Evolutionary conservation across 2,888 invertebrate genomes (phyloP).

Genomic region (Linnaemya tessellans): DNA sequence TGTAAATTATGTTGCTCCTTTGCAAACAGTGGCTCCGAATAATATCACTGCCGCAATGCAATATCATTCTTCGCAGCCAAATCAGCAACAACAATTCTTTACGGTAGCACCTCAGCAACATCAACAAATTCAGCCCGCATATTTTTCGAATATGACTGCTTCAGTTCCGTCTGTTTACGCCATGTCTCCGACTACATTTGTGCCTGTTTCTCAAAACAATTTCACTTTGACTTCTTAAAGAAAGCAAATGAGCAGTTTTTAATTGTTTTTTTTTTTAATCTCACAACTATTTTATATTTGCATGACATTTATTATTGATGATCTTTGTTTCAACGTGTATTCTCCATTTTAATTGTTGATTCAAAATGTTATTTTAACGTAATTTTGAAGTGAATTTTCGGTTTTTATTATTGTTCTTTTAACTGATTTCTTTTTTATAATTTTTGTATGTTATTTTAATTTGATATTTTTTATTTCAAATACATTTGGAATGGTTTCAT

Average conservation of each 20-base stretch:
- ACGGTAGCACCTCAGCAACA: slow-evolving; percentile 25
- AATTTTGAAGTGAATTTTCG: slow-evolving; percentile 50
- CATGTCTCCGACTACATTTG: slow-evolving; percentile 20
- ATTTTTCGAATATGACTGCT: slow-evolving; percentile 29
- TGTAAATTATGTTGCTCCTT: background rate
- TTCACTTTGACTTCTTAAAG: slow-evolving; percentile 27
- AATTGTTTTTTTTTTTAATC: too few species aligned
- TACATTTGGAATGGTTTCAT: background rate
- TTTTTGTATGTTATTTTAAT: slow-evolving; percentile 35
- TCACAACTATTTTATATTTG: slow-evolving; percentile 27
- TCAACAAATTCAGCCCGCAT: slow-evolving; percentile 26
- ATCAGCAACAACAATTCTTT: slow-evolving; percentile 24
- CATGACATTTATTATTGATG: slow-evolving; percentile 48
- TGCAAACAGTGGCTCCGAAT: slow-evolving; percentile 42
- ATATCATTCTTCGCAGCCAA: slow-evolving; percentile 10
- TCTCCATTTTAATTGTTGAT: slow-evolving; percentile 49
- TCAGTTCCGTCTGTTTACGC: slow-evolving; percentile 27
- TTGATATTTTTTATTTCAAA: slow-evolving; percentile 28
- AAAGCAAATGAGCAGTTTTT: slow-evolving; percentile 12
- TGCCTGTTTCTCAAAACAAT: slow-evolving; percentile 31
- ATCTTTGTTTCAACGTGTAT: slow-evolving; percentile 36
- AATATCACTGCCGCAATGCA: slow-evolving; percentile 19
- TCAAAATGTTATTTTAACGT: slow-evolving; percentile 10
- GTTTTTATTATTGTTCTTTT: slow-evolving; percentile 50
- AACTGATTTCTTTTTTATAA: background rate